Percentiles rank a stretch among this genome's conserved stretches.
These are phyloP conservation scores for Balanococcus diminutus DNA, from an alignment of 2,888 invertebrate genomes.

Conservation along the genomic window DNA sequence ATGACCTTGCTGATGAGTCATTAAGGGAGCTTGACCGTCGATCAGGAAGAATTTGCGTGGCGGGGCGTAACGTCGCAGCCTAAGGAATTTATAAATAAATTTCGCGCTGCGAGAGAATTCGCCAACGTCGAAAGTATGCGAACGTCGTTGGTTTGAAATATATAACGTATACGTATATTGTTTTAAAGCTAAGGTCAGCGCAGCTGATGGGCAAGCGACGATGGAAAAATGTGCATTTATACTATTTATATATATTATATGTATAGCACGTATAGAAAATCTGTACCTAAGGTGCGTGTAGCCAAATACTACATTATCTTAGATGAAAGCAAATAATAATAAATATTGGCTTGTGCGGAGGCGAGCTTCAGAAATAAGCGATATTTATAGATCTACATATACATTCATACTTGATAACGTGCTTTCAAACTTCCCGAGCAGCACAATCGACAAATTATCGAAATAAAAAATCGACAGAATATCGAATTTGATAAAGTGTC, in stretches of 20 bases:
- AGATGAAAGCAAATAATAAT: background rate
- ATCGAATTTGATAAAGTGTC: no score
- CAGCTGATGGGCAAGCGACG: background rate
- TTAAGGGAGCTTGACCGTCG: background rate
- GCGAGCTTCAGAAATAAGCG: background rate
- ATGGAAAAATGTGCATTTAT: conserved; percentile 9
- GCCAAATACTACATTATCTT: conserved; percentile 5
- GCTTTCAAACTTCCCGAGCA: no score
- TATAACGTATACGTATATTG: background rate
- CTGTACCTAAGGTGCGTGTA: background rate
- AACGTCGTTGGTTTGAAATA: background rate
- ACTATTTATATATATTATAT: background rate
- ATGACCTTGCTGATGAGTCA: conserved; percentile 11
- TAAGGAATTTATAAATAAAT: background rate
- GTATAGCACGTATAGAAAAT: background rate
- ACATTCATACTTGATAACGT: no score
- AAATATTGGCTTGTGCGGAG: background rate
- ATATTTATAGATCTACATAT: background rate
- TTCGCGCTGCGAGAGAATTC: background rate
- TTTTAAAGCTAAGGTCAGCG: background rate
- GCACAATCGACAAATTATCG: no score
- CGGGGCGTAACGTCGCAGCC: background rate
- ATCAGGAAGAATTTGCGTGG: background rate
- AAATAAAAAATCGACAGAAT: no score
- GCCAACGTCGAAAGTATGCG: background rate